Evolutionary conservation across 2,888 invertebrate genomes (phyloP), one percentile per base, ranked within the genome.

Genomic region (Yponomeuta cagnagella): DNA sequence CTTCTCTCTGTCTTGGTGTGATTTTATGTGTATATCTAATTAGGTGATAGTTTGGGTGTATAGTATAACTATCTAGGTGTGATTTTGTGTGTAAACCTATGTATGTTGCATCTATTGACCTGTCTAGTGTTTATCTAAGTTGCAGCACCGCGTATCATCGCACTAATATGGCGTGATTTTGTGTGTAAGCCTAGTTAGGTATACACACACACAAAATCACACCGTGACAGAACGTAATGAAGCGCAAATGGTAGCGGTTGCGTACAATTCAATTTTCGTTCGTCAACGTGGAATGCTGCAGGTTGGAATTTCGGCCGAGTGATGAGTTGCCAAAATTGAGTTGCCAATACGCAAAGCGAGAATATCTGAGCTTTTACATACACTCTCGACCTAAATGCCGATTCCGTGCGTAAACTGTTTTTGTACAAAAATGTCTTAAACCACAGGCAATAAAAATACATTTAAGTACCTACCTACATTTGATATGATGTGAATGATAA

Each of bases 181-280:
- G n/a, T n/a, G n/a, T n/a, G n/a, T n/a, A 33, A 33, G 5, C 33
- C 33, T 33, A 33, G 33, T 4, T 1, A 43, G 8, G 43, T 43
- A 8, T 43, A 43, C 1, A 43, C 23, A 43, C 23, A 23, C 43
- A 43, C 43, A 43, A 43, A 43, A 43, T 43, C 43, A 43, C 43
- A 43, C 43, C 8, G 6, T 43, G 43, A 5, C 67, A 63, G 23
- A 43, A 12, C 58, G 70, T 67, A 31, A 63, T 12, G 37, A 69
- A 12, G 33, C 37, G 10, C 12, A 33, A 70, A 43, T 66, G 70
- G 71, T 70, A 70, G 65, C 68, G 70, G 71, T 71, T 52, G 68
- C 63, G 72, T 68, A 67, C 70, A 73, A 73, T 73, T 73, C 63
- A 71, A 72, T 73, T 73, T 71, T 66, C 68, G 52, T 5, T 66